Percentiles rank a stretch among this genome's conserved stretches.
Conservation (phyloP, 2,113 vertebrate genomes). For the Seriola rivoliana region DNA sequence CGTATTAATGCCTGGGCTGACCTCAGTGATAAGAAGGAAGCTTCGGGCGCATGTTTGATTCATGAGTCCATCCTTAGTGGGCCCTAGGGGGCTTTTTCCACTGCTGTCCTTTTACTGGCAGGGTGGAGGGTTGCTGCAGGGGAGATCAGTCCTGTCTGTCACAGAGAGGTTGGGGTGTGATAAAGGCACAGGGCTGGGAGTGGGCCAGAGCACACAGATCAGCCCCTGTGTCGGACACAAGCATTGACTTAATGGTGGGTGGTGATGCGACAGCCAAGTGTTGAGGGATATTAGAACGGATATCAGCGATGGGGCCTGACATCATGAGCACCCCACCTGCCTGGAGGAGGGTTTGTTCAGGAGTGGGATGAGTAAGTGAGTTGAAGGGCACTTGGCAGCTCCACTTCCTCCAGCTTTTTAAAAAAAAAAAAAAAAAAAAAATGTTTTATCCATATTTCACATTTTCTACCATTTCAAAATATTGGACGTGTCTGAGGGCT, state of each 20-base stretch:
- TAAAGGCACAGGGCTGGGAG: conserved; percentile 72
- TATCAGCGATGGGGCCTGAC: conserved; percentile 75
- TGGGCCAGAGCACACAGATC: conserved; percentile 67
- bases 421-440: too few species aligned
- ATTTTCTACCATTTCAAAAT: conserved; percentile 61
- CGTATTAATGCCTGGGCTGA: conserved; percentile 84
- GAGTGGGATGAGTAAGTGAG: conserved; percentile 58
- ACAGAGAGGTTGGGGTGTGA: conserved; percentile 73
- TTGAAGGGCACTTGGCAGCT: conserved; percentile 69
- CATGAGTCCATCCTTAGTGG: conserved; percentile 84
- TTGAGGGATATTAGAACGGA: conserved; percentile 76
- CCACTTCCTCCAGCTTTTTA: conserved; percentile 46
- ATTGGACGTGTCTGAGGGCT: conserved; percentile 48
- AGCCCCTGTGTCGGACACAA: conserved; percentile 70
- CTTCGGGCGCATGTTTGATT: conserved; percentile 85
- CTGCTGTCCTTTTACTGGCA: conserved; percentile 83
- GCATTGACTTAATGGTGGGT: conserved; percentile 80
- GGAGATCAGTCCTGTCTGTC: conserved; percentile 82
- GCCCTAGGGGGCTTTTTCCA: conserved; percentile 81
- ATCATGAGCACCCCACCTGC: conserved; percentile 62
- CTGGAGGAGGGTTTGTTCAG: conserved; percentile 55
- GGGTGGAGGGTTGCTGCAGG: conserved; percentile 76
- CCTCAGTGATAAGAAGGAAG: conserved; percentile 83
- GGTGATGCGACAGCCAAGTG: conserved; percentile 74
- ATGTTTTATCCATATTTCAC: conserved; percentile 44